phyloP scores from a whole-genome alignment of 30 jellyfish, hydroid and myxozoan species.

The Aurelia coerulea region DNA sequence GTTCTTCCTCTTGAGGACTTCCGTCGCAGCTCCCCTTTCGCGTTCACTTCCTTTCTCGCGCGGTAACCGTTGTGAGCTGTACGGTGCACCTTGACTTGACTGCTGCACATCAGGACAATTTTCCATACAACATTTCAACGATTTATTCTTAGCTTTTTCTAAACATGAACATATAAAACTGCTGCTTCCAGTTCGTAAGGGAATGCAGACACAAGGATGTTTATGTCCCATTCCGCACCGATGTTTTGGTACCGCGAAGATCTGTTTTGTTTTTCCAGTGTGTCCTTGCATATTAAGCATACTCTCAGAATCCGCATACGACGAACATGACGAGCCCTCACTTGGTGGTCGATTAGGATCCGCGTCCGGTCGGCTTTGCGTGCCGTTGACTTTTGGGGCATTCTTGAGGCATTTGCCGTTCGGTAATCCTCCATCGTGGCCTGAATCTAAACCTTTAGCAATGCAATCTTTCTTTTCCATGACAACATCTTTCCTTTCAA shows the following conservation, averaged over 20 bases:
- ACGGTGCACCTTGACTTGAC: conserved; percentile 31
- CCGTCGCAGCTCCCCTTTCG: conserved; percentile 25
- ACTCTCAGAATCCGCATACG: conserved; percentile 13
- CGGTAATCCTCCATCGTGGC: background rate
- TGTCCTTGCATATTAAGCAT: conserved; percentile 10
- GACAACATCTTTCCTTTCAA: background rate
- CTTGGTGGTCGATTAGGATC: background rate
- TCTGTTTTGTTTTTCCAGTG: conserved; percentile 38
- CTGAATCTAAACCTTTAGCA: background rate
- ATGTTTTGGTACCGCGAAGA: conserved; percentile 72
- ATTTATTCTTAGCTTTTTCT: conserved; percentile 58
- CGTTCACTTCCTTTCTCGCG: conserved; percentile 15
- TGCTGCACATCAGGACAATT: conserved; percentile 49
- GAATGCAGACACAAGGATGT: conserved; percentile 76
- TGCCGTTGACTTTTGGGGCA: background rate
- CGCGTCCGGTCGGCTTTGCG: background rate
- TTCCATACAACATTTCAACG: conserved; percentile 56
- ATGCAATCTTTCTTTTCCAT: background rate
- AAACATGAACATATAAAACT: conserved; percentile 75
- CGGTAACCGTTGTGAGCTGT: conserved; percentile 67
- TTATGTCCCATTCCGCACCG: conserved; percentile 79
- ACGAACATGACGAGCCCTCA: conserved; percentile 12
- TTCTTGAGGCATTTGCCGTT: background rate
- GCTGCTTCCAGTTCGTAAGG: conserved; percentile 73
- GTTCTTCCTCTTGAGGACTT: conserved; percentile 38